Evolutionary conservation across 2,113 vertebrate genomes (phyloP).

Genomic region (Xenopus borealis): DNA sequence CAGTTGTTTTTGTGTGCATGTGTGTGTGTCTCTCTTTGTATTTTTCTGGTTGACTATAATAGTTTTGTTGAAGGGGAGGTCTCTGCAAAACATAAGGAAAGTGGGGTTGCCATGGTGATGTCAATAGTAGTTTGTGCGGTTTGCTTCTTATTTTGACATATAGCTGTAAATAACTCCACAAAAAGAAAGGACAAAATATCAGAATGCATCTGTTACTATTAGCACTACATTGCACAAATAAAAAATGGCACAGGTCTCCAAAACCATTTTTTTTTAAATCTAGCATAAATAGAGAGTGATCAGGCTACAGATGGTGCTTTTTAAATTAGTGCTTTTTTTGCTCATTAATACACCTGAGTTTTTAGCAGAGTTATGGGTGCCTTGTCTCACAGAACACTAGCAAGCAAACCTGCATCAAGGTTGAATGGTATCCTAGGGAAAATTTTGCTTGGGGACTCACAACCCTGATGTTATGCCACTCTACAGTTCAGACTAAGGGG

Average conservation of each 20-base stretch:
- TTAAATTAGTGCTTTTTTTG: too few relatives aligned
- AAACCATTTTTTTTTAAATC: not conserved
- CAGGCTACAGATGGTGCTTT: too few relatives aligned
- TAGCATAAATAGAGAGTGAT: too few relatives aligned
- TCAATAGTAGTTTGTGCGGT: slow-evolving; percentile 30
- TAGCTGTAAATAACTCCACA: slow-evolving; percentile 31
- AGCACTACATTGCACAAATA: not conserved
- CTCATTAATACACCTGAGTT: too few relatives aligned
- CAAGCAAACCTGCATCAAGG: too few relatives aligned
- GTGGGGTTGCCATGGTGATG: slow-evolving; percentile 34
- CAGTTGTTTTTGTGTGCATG: not conserved
- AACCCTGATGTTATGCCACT: too few relatives aligned
- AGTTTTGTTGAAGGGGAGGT: not conserved
- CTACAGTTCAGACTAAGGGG: too few relatives aligned
- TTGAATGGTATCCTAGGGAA: too few relatives aligned
- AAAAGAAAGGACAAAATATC: not conserved
- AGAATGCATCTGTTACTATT: slow-evolving; percentile 2
- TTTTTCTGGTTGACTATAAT: slow-evolving; percentile 4
- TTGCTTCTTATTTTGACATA: slow-evolving; percentile 32
- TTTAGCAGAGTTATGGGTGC: too few relatives aligned
- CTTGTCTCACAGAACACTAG: too few relatives aligned
- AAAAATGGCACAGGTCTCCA: not conserved
- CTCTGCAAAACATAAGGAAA: slow-evolving; percentile 13
- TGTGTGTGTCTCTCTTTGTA: slow-evolving; percentile 1
- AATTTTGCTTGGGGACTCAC: too few relatives aligned